Base-by-base conservation (phyloP, 2,888 invertebrate species). In the Saturnia pavonia region DNA sequence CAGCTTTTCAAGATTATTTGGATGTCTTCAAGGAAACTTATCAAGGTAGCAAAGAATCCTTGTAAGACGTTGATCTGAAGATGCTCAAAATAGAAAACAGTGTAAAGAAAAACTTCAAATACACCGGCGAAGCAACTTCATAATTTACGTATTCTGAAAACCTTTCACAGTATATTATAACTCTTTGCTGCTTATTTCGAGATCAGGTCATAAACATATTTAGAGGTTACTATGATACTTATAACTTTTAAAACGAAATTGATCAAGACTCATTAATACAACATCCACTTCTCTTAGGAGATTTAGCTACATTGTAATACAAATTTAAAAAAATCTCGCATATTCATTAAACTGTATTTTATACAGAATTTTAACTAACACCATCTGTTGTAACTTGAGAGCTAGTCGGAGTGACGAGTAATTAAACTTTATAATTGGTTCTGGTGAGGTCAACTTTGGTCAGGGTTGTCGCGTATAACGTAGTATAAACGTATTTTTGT, bases 371-470 rank as follows among this genome's bases (percentile, higher is more conserved):
- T 45, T 72, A 73, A 74, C 72, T 74, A 27, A 75, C 71, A 70
- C 74, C 71, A 75, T 70, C 72, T 70, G 72, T 70, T 72, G 70
- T 67, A 70, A 48, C 57, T 67, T 69, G 71, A 74, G 72, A 78
- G 78, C 80, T 76, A 79, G 72, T 79, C 74, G 70, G 71, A 71
- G 73, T 81, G 80, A 81, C 82, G 81, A 80, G 86, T 86, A 87
- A 87, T 87, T 85, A 85, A 87, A 87, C 80, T 87, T 87, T 83
- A 76, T 86, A 86, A 87, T 87, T 87, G 86, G 84, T 83, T 82
- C 76, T 76, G 76, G 75, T 73, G 78, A 74, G 78, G 83, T 83
- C 82, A 80, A 76, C 77, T 70, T 48, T 67, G 27, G 8, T 27
- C 42, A 42, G 69, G 71, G 71, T 69, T 67, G 71, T 60, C 34